A percentile compares a stretch with the other conserved stretches of the same genome.
Conservation (phyloP, 1,140 invertebrate species). For the Pachyrhynchus sulphureomaculatus region DNA sequence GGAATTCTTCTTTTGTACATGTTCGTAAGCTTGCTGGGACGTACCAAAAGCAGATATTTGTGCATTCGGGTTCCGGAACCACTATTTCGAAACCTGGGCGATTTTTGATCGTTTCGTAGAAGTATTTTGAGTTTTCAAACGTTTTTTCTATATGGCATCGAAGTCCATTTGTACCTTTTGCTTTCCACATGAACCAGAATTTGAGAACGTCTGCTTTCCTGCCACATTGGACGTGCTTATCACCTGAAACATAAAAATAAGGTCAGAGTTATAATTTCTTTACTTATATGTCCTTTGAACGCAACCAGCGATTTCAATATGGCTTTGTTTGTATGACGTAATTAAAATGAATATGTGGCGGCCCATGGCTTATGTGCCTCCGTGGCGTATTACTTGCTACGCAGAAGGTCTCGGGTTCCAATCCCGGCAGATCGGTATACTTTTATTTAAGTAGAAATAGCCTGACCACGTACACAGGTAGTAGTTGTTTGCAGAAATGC, state of each 20-base stretch:
- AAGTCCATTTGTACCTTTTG: conserved; percentile 82
- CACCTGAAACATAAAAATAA: conserved; percentile 61
- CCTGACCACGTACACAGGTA: too few relatives aligned
- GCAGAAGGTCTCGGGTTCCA: too few relatives aligned
- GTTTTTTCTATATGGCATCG: conserved; percentile 78
- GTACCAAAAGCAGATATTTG: conserved; percentile 96
- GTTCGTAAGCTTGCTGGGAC: conserved; percentile 74
- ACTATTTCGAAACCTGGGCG: conserved; percentile 74
- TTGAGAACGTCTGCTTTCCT: conserved; percentile 93
- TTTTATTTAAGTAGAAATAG: too few relatives aligned
- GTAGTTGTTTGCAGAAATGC: too few relatives aligned
- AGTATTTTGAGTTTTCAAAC: conserved; percentile 72
- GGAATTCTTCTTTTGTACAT: conserved; percentile 35
- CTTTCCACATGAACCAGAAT: conserved; percentile 98
- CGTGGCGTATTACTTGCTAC: too few relatives aligned
- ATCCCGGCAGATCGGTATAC: too few relatives aligned
- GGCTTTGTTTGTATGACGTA: too few relatives aligned
- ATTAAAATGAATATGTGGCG: too few relatives aligned
- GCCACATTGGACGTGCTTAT: conserved; percentile 91
- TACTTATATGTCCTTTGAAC: too few relatives aligned
- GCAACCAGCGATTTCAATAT: too few relatives aligned
- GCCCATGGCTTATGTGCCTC: too few relatives aligned
- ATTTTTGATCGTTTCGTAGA: conserved; percentile 66
- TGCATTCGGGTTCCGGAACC: conserved; percentile 81
- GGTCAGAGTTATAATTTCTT: too few relatives aligned